Evolutionary conservation across 2,797 vertebrate species (phyloP), one percentile per base, ranked within the genome.

Genomic region (Chelmon rostratus): DNA sequence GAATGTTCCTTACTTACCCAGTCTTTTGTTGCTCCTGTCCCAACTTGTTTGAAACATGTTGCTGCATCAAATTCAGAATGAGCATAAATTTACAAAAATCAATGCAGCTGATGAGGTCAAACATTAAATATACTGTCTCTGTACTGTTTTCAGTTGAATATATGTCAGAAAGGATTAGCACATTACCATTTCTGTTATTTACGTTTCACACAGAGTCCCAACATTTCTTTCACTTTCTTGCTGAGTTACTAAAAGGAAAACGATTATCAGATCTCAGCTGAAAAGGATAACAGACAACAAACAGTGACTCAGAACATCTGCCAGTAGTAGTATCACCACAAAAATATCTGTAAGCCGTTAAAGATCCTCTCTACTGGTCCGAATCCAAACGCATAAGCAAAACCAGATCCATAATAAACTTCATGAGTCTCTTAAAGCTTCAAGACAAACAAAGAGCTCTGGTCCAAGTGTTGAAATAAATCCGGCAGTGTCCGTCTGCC

Each of bases 381-480:
- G 31, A 10, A n/a, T 71, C 70, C 46, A 68, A 63, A 63, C 8
- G 40, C 54, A 62, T 0, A 56, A 77, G 61, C 56, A 23, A 57
- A 67, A 28, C 38, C 59, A 73, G 59, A 59, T 23, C 28, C 37
- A 75, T 21, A 12, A 49, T 46, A 61, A 64, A 70, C 52, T 46
- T 68, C 12, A 71, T 37, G 25, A 66, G 47, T 6, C 68, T 58
- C 40, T 77, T 67, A 61, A 61, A 52, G 13, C 38, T 42, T 38
- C 0, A 37, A 61, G 28, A 54, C 62, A 83, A 77, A 79, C 72
- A 73, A 19, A 33, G 49, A 74, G 58, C 9, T 73, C 49, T 40
- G 23, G 23, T 57, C 71, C 6, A 75, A 80, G 69, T 23, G 69
- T 7, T 59, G 1, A 78, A 37, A 35, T 73, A 61, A 81, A 65